These are phyloP conservation scores for Ormyrus pomaceus DNA, from an alignment of 2,888 invertebrate species.

Conservation along the genomic window DNA sequence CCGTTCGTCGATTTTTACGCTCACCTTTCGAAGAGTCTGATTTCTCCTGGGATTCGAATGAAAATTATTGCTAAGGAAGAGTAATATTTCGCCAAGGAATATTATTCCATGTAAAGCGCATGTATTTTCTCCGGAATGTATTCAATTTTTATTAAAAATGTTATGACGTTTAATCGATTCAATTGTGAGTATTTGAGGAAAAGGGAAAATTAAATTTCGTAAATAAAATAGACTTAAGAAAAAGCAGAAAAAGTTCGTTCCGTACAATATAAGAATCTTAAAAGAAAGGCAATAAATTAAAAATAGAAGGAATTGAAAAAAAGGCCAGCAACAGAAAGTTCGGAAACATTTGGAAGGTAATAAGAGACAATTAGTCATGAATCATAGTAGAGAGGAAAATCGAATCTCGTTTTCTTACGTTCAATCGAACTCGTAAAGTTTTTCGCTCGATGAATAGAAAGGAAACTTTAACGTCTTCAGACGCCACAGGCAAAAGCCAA, in stretches of 20 bases:
- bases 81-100: too few species aligned
- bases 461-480: constrained; percentile 35
- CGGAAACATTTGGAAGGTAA: constrained; percentile 12
- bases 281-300: not conserved
- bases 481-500: not conserved
- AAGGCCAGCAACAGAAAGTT: not conserved
- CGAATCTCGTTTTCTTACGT: constrained; percentile 35
- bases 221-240: not conserved
- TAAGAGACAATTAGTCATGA: constrained; percentile 47
- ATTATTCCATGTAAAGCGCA: too few species aligned
- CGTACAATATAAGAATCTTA: too few species aligned
- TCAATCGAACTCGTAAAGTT: constrained; percentile 45
- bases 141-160: too few species aligned
- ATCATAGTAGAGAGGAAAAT: constrained; percentile 7
- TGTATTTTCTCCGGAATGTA: too few species aligned
- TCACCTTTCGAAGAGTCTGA: too few species aligned
- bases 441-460: constrained; percentile 43
- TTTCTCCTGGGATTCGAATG: too few species aligned
- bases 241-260: not conserved
- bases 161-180: too few species aligned
- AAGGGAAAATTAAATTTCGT: not conserved
- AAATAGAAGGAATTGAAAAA: not conserved
- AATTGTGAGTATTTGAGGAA: not conserved
- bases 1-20: too few species aligned
- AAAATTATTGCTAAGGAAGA: too few species aligned